Conservation (phyloP, 2,113 vertebrate species). For the Vidua macroura region DNA sequence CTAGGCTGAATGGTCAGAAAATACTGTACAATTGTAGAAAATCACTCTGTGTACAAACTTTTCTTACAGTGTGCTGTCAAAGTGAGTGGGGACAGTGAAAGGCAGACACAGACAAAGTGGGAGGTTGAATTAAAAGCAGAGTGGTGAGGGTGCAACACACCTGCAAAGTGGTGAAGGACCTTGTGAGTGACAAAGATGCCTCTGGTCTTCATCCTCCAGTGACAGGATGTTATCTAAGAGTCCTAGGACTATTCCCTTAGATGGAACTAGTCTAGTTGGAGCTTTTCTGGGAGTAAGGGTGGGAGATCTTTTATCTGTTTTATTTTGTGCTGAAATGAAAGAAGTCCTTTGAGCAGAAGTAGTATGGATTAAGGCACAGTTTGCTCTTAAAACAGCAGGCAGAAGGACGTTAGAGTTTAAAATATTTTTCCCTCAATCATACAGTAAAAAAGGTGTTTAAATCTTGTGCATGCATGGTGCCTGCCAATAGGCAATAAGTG, state of each 20-base stretch:
- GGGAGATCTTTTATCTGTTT: background rate
- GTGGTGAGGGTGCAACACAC: background rate
- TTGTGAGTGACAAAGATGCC: background rate
- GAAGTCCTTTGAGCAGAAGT: background rate
- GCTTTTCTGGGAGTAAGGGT: background rate
- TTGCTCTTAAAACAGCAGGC: background rate
- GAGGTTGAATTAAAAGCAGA: background rate
- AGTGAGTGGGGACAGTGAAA: background rate
- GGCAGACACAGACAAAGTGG: background rate
- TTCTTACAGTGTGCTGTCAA: background rate
- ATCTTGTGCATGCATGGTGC: background rate
- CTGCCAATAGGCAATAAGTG: background rate
- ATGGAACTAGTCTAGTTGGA: background rate
- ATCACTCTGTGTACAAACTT: background rate
- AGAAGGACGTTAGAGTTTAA: background rate
- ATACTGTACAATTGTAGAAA: background rate
- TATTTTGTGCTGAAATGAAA: background rate
- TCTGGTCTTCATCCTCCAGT: background rate
- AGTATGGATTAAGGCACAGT: background rate
- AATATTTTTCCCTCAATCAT: background rate
- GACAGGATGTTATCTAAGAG: background rate
- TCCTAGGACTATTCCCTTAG: background rate
- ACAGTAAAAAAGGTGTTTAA: background rate
- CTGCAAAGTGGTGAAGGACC: background rate
- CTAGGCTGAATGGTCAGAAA: background rate